Conservation (phyloP, 2,888 invertebrate genomes). For the Venustoraphidia nigricollis region DNA sequence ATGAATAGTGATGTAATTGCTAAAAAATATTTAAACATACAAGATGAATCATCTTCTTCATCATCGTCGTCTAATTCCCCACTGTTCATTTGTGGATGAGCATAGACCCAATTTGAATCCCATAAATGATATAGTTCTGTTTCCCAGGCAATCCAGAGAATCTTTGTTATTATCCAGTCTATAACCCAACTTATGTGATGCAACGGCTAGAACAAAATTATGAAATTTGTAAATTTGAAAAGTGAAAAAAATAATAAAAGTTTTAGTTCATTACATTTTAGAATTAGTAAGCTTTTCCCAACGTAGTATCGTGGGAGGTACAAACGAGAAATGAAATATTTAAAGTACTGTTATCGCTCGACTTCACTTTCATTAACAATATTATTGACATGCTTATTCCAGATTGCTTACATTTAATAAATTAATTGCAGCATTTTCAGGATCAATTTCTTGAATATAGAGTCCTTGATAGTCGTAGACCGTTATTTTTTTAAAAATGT, state of each 20-base stretch:
- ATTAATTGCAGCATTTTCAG: constrained; percentile 22
- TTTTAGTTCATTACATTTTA: too few relatives aligned
- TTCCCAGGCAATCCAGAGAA: constrained; percentile 22
- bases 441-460: constrained; percentile 36
- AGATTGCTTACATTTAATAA: constrained; percentile 21
- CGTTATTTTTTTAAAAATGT: constrained; percentile 57
- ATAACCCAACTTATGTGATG: constrained; percentile 22
- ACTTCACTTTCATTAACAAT: too few relatives aligned
- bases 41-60: constrained; percentile 18
- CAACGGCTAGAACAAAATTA: constrained; percentile 26
- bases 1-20: too few relatives aligned
- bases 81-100: constrained; percentile 9
- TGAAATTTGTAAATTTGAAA: not conserved
- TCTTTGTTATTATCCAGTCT: constrained; percentile 29
- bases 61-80: constrained; percentile 16
- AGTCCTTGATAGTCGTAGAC: constrained; percentile 78
- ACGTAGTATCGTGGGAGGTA: too few relatives aligned
- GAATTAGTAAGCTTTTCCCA: too few relatives aligned
- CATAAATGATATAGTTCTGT: constrained; percentile 18
- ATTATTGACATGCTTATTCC: too few relatives aligned
- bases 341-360: too few relatives aligned
- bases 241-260: too few relatives aligned
- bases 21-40: constrained; percentile 10
- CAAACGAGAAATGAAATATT: too few relatives aligned
- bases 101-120: constrained; percentile 13